Evolutionary conservation across 2,113 vertebrate genomes (phyloP).

Genomic region (Myotis lucifugus): DNA sequence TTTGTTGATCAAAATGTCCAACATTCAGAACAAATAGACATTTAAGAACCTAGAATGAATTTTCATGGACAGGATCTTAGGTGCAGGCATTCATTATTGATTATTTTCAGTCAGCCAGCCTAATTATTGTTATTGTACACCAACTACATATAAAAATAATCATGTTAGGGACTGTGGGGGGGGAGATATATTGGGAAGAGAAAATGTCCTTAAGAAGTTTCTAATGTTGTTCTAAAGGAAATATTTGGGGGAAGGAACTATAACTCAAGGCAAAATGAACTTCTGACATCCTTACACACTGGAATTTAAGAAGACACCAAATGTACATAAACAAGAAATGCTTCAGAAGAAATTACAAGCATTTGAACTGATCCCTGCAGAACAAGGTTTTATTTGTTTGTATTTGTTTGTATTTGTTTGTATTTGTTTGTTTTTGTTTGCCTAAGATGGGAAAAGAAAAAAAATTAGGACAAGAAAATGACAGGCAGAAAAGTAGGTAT

Average conservation of each 20-base stretch:
- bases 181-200: not conserved
- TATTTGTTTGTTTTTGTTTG: not conserved
- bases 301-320: not conserved
- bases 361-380: not conserved
- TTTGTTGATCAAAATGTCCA: conserved; percentile 45
- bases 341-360: not conserved
- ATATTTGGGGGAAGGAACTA: too few relatives aligned
- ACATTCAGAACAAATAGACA: not conserved
- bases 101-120: not conserved
- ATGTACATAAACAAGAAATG: not conserved
- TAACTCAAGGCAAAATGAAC: not conserved
- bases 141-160: not conserved
- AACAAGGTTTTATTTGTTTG: not conserved
- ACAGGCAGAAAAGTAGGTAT: not conserved
- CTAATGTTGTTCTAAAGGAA: not conserved
- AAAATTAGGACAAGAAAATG: not conserved
- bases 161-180: not conserved
- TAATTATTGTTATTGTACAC: conserved; percentile 5
- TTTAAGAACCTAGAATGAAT: not conserved
- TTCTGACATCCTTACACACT: not conserved
- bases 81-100: not conserved
- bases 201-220: not conserved
- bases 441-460: not conserved
- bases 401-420: not conserved
- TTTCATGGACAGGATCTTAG: not conserved